Evolutionary conservation across 2,113 vertebrate genomes (phyloP), one percentile per base, ranked within the genome.

Genomic region (Rallus limicola): DNA sequence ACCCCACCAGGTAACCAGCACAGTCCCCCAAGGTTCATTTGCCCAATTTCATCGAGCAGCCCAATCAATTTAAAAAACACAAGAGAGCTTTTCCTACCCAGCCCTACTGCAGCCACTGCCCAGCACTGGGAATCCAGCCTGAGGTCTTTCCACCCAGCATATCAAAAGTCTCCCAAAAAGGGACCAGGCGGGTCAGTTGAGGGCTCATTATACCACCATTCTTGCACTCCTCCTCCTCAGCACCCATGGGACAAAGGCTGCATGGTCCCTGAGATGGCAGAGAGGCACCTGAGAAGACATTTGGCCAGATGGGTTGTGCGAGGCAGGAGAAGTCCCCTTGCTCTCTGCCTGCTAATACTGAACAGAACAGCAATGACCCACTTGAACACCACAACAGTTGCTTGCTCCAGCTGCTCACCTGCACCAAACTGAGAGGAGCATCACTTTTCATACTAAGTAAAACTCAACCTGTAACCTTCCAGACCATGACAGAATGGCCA

Each of bases 211-310:
- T 18, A 55, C 8, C 29, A 26, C 21, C 44, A 50, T 17, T 34
- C 8, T 16, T 21, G 46, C 0, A 0, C 6, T 71, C 34, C 74
- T 71, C 11, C 18, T 65, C 59, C 2, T 4, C 50, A 20, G 36
- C 29, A 17, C 13, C 34, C 59, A 26, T 0, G 2, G 21, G 52
- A 42, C 0, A 0, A 15, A 0, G 38, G 29, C 42, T 46, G 53
- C 3, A 1, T 1, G 2, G 63, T 14, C 29, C 70, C 52, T 15
- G 36, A 12, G 29, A 28, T 5, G 10, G 25, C 58, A 68, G n/a
- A 68, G 12, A 12, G 25, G 33, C 69, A 86, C 13, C 18, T 1
- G 2, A 17, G 15, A 24, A 76, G 25, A 55, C 26, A 44, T 2
- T 19, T 2, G 1, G 13, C 33, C 42, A 62, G 29, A 21, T 0